Percentiles rank a stretch among this genome's conserved stretches.
Evolutionary conservation across 2,888 invertebrate genomes (phyloP).

Genomic region (Lutraria lutraria): DNA sequence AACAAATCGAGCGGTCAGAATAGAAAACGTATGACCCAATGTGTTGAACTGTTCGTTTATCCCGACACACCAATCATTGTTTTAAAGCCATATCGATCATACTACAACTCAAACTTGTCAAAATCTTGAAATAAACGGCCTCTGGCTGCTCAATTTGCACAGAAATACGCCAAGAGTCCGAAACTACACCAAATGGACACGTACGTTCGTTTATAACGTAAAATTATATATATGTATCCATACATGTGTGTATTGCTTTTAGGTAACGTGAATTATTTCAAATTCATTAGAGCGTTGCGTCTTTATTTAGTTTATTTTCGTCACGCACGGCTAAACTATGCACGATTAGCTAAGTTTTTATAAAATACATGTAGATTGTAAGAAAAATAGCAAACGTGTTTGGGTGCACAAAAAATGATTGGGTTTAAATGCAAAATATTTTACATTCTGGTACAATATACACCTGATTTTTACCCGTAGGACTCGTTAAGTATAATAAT

Average conservation of each 20-base stretch:
- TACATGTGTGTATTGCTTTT: not conserved
- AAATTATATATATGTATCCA: not conserved
- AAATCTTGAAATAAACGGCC: slow-evolving; percentile 3
- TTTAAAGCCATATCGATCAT: not conserved
- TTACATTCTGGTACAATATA: too few species aligned
- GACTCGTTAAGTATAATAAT: too few species aligned
- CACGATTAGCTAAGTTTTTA: too few species aligned
- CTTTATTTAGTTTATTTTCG: too few species aligned
- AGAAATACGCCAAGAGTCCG: not conserved
- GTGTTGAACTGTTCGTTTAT: not conserved
- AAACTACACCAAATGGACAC: not conserved
- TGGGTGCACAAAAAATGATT: too few species aligned
- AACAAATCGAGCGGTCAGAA: not conserved
- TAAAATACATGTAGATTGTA: too few species aligned
- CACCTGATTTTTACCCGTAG: too few species aligned
- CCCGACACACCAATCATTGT: not conserved
- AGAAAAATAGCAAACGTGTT: too few species aligned
- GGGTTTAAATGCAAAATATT: too few species aligned
- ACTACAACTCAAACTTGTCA: not conserved
- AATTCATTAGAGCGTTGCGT: too few species aligned
- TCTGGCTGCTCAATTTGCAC: not conserved
- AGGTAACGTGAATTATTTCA: too few species aligned
- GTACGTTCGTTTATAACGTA: not conserved
- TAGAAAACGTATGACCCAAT: not conserved
- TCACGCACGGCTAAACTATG: too few species aligned